phyloP scores from a whole-genome alignment of 2,888 invertebrate genomes.

The Malthinus seriepunctatus region DNA sequence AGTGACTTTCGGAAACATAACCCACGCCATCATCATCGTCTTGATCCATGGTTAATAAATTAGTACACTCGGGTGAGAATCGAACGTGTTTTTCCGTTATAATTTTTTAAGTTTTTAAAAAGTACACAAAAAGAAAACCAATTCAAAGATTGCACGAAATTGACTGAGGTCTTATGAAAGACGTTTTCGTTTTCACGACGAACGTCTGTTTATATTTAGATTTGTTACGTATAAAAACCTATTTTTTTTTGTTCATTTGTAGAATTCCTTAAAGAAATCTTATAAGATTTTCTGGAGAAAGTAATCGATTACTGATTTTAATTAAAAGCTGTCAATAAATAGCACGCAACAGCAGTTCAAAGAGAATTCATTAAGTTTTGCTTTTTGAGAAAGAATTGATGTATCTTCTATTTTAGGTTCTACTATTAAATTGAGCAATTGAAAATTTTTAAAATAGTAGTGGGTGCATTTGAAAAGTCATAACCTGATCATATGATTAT shows the following conservation, averaged over 20 bases:
- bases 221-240: conserved; percentile 16
- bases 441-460: no score
- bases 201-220: conserved; percentile 22
- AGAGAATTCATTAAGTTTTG: no score
- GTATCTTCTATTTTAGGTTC: no score
- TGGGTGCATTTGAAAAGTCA: no score
- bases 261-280: conserved; percentile 19
- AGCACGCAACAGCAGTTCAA: no score
- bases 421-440: no score
- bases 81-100: conserved; percentile 1
- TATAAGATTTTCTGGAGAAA: conserved; percentile 21
- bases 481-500: no score
- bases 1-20: conserved; percentile 60
- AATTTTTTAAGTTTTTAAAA: background rate
- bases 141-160: conserved; percentile 13
- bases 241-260: conserved; percentile 17
- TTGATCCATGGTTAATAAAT: conserved; percentile 40
- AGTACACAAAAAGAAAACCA: background rate
- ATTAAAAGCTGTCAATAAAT: background rate
- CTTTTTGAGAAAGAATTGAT: no score
- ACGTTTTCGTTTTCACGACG: conserved; percentile 22
- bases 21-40: conserved; percentile 58
- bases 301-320: conserved; percentile 14
- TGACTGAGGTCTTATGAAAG: conserved; percentile 25
- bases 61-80: conserved; percentile 7